Evolutionary conservation across 2,113 vertebrate genomes (phyloP).

Genomic region (Anarhynchus alexandrinus): DNA sequence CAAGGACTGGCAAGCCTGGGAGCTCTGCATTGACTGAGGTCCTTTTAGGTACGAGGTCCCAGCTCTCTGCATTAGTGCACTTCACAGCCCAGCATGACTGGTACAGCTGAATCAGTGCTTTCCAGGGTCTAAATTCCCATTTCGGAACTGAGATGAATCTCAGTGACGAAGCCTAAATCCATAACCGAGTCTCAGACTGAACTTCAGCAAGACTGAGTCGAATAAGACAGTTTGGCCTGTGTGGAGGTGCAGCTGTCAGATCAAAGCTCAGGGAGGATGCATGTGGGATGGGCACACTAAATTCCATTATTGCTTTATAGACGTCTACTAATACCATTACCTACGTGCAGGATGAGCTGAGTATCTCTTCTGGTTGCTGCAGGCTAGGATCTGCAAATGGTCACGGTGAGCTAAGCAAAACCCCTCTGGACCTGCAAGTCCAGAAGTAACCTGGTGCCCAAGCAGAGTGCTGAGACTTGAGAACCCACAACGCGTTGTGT

Average conservation of each 20-base stretch:
- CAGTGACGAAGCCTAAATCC: neutral
- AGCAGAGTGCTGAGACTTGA: neutral
- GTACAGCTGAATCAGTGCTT: neutral
- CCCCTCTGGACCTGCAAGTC: too few species aligned
- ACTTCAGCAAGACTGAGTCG: neutral
- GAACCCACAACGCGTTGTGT: fast-evolving
- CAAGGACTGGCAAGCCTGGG: neutral
- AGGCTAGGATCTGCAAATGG: neutral
- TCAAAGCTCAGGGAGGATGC: neutral
- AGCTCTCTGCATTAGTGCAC: neutral
- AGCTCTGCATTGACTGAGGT: fast-evolving
- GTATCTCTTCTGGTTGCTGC: neutral
- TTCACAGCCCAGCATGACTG: neutral
- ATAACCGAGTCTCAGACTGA: neutral
- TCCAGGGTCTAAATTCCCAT: neutral
- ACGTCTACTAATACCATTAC: neutral
- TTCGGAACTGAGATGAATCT: neutral
- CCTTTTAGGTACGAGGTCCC: neutral
- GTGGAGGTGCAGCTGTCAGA: neutral
- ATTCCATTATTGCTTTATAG: neutral
- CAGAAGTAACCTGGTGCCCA: neutral
- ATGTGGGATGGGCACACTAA: neutral
- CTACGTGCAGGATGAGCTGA: neutral
- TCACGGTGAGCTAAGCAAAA: neutral
- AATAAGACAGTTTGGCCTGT: neutral